Evolutionary conservation across 2,888 invertebrate species (phyloP).

Genomic region (Synanthedon vespiformis): DNA sequence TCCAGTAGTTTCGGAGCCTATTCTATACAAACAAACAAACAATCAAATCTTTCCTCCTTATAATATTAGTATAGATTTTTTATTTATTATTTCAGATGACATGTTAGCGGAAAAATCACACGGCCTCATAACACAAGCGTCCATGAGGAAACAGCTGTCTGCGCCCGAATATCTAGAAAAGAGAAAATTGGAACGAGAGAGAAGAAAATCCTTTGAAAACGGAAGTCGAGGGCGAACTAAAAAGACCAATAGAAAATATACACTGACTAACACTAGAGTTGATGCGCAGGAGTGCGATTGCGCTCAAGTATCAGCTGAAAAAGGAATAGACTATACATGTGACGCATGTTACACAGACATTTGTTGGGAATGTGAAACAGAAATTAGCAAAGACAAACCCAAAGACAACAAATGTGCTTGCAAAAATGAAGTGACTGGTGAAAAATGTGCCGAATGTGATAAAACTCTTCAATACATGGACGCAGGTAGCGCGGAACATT

Average conservation of each 20-base stretch:
- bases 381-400: constrained; percentile 35
- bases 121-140: constrained; percentile 63
- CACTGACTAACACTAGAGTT: constrained; percentile 34
- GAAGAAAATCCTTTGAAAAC: constrained; percentile 74
- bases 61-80: no score
- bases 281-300: constrained; percentile 48
- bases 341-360: constrained; percentile 56
- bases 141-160: constrained; percentile 80
- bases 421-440: constrained; percentile 26
- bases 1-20: no score
- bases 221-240: constrained; percentile 71
- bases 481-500: constrained; percentile 46
- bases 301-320: constrained; percentile 45
- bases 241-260: constrained; percentile 64
- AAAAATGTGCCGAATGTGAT: constrained; percentile 57
- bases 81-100: constrained; percentile 72
- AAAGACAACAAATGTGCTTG: constrained; percentile 40
- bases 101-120: constrained; percentile 72
- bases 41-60: no score
- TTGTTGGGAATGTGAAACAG: constrained; percentile 56
- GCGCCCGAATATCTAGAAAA: constrained; percentile 93
- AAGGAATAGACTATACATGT: constrained; percentile 56
- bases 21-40: no score
- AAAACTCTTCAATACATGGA: constrained; percentile 54
- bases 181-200: constrained; percentile 79